Conservation (phyloP, 2,113 vertebrate species). For the Nerophis ophidion region DNA sequence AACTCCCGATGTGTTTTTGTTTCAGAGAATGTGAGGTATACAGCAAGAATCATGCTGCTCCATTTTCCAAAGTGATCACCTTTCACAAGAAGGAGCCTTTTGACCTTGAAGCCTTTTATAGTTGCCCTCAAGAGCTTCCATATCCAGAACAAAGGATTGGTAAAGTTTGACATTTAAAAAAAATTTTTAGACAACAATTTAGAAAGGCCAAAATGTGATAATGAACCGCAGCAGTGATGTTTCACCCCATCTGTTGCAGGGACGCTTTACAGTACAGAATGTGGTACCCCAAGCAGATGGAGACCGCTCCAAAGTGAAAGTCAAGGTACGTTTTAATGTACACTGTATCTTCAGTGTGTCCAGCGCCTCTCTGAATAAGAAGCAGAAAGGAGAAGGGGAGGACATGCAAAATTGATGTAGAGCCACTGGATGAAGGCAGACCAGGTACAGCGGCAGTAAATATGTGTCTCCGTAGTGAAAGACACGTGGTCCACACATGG, state of each 20-base stretch:
- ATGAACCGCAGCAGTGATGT: neutral
- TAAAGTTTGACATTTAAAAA: constrained; percentile 43
- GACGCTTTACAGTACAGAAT: constrained; percentile 86
- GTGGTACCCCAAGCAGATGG: constrained; percentile 86
- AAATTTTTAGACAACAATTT: neutral
- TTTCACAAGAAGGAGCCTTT: constrained; percentile 97
- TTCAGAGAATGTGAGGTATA: constrained; percentile 92
- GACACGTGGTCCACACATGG: too few relatives aligned
- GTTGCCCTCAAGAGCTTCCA: constrained; percentile 82
- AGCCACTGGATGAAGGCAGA: constrained; percentile 77
- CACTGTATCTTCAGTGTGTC: constrained; percentile 93
- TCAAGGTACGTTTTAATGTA: constrained; percentile 89
- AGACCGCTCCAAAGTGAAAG: constrained; percentile 90
- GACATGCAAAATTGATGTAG: constrained; percentile 80
- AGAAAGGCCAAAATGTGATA: neutral
- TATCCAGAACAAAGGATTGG: constrained; percentile 92
- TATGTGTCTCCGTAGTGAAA: too few relatives aligned
- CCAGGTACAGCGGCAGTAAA: constrained; percentile 63
- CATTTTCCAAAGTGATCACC: constrained; percentile 95
- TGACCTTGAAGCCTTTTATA: constrained; percentile 91
- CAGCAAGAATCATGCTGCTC: constrained; percentile 87
- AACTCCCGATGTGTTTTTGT: constrained; percentile 11
- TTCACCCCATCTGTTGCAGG: constrained; percentile 53
- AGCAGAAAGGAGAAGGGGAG: constrained; percentile 77
- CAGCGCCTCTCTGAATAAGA: constrained; percentile 85